Percentiles rank a stretch among this genome's conserved stretches.
Conservation (phyloP, 2,797 vertebrate genomes). For the Sebastes taczanowskii region DNA sequence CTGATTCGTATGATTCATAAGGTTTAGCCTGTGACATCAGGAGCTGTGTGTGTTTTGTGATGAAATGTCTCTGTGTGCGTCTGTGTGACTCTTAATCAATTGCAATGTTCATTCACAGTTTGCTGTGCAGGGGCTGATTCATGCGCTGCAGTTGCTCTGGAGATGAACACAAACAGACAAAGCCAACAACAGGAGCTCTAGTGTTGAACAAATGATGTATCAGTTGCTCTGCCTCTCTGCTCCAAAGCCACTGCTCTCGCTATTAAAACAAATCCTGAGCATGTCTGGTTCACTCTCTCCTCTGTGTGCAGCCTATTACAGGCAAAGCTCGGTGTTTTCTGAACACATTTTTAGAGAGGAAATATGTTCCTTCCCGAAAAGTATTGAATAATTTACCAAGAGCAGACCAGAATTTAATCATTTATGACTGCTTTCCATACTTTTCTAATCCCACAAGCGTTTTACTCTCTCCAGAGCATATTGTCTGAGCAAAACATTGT, state of each 20-base stretch:
- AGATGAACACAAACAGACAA: slow-evolving; percentile 54
- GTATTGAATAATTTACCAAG: neutral
- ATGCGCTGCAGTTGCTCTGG: slow-evolving; percentile 50
- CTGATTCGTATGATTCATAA: slow-evolving; percentile 21
- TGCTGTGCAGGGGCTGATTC: slow-evolving; percentile 26
- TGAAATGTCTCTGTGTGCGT: slow-evolving; percentile 36
- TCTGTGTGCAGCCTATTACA: neutral
- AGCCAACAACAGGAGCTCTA: slow-evolving; percentile 23
- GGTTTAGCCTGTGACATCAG: slow-evolving; percentile 28
- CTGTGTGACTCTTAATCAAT: slow-evolving; percentile 3
- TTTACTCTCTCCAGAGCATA: neutral
- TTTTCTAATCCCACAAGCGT: neutral
- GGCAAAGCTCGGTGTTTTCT: neutral
- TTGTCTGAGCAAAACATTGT: neutral
- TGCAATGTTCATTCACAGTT: slow-evolving; percentile 29
- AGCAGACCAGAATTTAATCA: neutral
- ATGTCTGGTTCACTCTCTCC: neutral
- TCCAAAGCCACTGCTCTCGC: neutral
- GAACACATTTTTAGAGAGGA: neutral
- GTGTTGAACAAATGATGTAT: slow-evolving; percentile 28
- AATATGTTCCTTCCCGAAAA: neutral
- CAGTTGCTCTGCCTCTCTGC: neutral
- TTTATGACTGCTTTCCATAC: neutral
- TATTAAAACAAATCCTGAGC: neutral
- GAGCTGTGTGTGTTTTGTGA: slow-evolving; percentile 2